phyloP scores from a whole-genome alignment of 2,888 invertebrate genomes.

The Nymphalis urticae region DNA sequence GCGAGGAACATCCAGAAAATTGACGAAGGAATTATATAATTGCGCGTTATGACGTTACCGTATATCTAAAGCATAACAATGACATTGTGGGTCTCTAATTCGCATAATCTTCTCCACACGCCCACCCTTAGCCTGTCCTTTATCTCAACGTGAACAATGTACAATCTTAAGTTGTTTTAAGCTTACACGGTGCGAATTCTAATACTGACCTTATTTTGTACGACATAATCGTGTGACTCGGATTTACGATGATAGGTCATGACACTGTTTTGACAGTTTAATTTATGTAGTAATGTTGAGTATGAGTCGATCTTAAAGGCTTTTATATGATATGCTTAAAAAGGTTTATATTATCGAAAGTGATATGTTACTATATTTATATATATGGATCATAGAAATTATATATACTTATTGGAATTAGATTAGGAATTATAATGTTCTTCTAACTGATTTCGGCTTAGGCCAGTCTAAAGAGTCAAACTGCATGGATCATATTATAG shows the following conservation, averaged over 20 bases:
- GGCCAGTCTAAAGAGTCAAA: too few species aligned
- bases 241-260: not conserved
- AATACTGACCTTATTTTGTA: constrained; percentile 31
- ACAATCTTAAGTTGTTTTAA: constrained; percentile 37
- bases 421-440: too few species aligned
- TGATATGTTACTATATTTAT: too few species aligned
- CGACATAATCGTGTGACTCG: constrained; percentile 19
- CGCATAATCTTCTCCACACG: constrained; percentile 46
- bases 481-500: too few species aligned
- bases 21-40: constrained; percentile 33
- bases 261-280: not conserved
- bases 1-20: constrained; percentile 18
- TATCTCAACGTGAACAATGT: constrained; percentile 46
- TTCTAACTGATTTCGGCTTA: too few species aligned
- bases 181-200: constrained; percentile 31
- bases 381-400: too few species aligned
- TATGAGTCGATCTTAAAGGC: too few species aligned
- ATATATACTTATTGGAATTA: too few species aligned
- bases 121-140: constrained; percentile 38
- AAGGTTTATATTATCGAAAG: too few species aligned
- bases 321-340: too few species aligned
- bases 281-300: not conserved
- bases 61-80: constrained; percentile 40
- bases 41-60: constrained; percentile 37
- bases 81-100: constrained; percentile 43